These are phyloP conservation scores for Trogon surrucura DNA, from an alignment of 2,113 vertebrate species.

Conservation along the genomic window DNA sequence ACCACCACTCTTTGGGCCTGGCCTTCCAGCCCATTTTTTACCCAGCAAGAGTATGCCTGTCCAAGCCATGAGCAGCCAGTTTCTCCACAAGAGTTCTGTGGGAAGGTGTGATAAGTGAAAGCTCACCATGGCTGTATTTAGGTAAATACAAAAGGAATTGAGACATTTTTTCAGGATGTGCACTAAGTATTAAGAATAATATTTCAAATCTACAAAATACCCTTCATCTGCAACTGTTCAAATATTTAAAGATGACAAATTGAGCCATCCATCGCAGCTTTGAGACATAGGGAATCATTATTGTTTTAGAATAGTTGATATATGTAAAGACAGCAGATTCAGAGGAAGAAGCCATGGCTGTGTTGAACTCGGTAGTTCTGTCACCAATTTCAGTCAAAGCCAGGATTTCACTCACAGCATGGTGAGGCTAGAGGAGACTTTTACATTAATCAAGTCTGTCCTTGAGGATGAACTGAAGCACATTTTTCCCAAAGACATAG, in stretches of 20 bases:
- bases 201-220: background rate
- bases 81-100: background rate
- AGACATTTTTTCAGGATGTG: background rate
- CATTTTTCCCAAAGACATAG: background rate
- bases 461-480: background rate
- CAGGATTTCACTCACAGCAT: background rate
- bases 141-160: background rate
- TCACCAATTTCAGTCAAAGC: background rate
- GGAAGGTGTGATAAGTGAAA: background rate
- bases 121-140: background rate
- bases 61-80: background rate
- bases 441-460: background rate
- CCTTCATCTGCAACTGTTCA: background rate
- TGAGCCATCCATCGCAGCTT: background rate
- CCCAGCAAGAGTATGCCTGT: background rate
- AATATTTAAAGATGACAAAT: background rate
- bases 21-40: background rate
- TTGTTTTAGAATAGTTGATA: background rate
- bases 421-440: background rate
- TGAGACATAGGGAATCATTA: background rate
- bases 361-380: background rate
- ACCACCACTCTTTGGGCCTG: background rate
- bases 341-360: background rate
- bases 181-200: background rate
- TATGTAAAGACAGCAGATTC: background rate